Evolutionary conservation across 2,888 invertebrate genomes (phyloP), one percentile per base, ranked within the genome.

Genomic region (Sarcophaga subvicina): DNA sequence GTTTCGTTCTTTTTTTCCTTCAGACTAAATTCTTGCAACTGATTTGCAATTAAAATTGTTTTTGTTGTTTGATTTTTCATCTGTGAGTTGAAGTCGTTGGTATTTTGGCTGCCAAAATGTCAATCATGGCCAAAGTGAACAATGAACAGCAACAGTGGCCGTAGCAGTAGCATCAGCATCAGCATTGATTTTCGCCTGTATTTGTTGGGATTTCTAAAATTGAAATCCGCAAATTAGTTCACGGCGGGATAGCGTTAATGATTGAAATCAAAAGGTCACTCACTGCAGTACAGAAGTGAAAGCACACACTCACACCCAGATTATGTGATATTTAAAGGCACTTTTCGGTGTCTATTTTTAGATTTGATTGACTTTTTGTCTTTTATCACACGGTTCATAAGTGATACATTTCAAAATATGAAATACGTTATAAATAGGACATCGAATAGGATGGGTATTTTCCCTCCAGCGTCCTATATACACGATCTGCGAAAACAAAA

Each of bases 71-170:
- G 8, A 0, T 37, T 37, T 37, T 37, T 37, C 37, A 37, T 37
- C 6, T 37, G 37, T 11, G n/a, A 27, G 2, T 75, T 81, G 47
- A 67, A 62, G 49, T 72, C 79, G 63, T 64, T 27, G 69, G 25
- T 63, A 67, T 83, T 73, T 76, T 22, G 71, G 20, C 49, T 76
- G 80, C 86, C 86, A 83, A 86, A 86, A 83, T 86, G 86, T 77
- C 86, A 86, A 86, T 86, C 86, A 83, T 49, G 12, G 73, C 69
- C 69, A 69, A 73, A 73, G 69, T 63, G 72, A 78, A 66, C 83
- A 73, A 67, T 37, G 37, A 37, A 37, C 37, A 8, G 37, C 37
- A 27, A 27, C 27, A 27, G 27, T 27, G 5, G 27, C 27, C 2
- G n/a, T n/a, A 25, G 25, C 25, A 27, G 37, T 6, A 37, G 37